These are phyloP conservation scores for Genyomyrus donnyi DNA, from an alignment of 2,113 vertebrate genomes.

Conservation along the genomic window DNA sequence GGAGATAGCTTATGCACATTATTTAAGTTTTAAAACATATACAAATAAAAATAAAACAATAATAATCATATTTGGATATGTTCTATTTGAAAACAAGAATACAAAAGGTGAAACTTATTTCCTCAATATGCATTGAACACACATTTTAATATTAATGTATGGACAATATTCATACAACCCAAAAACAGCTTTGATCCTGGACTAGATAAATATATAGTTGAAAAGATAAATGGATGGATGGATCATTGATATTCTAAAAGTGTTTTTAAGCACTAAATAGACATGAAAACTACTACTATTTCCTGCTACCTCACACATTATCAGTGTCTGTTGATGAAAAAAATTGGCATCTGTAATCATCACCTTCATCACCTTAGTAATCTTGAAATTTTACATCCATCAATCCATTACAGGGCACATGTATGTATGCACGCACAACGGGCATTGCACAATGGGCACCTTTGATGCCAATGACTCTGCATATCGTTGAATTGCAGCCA, in stretches of 20 bases:
- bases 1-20: background rate
- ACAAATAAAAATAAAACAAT: background rate
- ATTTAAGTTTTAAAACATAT: background rate
- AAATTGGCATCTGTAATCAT: background rate
- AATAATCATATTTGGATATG: background rate
- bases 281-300: background rate
- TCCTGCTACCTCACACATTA: background rate
- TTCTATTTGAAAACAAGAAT: background rate
- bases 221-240: background rate
- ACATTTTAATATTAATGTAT: conserved; percentile 36
- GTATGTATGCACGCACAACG: background rate
- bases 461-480: background rate
- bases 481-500: background rate
- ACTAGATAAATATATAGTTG: background rate
- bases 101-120: background rate
- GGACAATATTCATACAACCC: conserved; percentile 58
- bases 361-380: background rate
- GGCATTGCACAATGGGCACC: background rate
- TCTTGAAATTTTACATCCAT: background rate
- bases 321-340: background rate
- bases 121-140: background rate
- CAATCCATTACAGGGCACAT: background rate
- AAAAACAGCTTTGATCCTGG: conserved; percentile 32
- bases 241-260: conserved; percentile 30
- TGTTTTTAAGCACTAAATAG: background rate